phyloP scores from a whole-genome alignment of 2,888 invertebrate genomes.

The Fissipunctia ypsillon region DNA sequence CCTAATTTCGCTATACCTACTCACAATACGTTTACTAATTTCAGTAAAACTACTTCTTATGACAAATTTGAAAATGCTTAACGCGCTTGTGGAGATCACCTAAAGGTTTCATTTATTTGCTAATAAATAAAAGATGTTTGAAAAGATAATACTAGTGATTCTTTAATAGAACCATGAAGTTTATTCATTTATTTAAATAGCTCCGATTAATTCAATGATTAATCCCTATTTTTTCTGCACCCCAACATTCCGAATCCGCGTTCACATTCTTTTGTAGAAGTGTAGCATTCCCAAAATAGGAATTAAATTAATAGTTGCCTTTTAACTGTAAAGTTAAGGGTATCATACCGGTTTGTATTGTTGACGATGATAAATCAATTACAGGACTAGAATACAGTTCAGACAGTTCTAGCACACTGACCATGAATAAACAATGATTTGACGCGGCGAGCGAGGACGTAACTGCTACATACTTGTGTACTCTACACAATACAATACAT shows the following conservation, averaged over 20 bases:
- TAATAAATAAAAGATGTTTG: background rate
- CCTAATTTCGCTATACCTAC: background rate
- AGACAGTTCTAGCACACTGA: conserved; percentile 32
- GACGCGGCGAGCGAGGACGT: conserved; percentile 31
- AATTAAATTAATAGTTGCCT: background rate
- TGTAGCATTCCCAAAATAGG: conserved; percentile 12
- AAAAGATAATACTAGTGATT: background rate
- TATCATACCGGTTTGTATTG: conserved; percentile 15
- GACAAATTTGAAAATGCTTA: background rate
- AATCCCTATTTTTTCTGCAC: no score
- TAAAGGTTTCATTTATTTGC: background rate
- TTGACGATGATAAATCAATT: conserved; percentile 39
- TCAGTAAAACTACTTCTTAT: conserved; percentile 6
- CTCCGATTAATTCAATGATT: background rate
- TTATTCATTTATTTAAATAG: background rate
- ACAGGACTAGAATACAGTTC: conserved; percentile 30
- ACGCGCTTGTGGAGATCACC: background rate
- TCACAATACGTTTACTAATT: background rate
- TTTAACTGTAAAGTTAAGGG: background rate
- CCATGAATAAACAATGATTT: conserved; percentile 55
- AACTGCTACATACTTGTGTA: conserved; percentile 21
- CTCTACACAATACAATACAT: conserved; percentile 29
- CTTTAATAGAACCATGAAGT: background rate
- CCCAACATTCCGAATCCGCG: background rate
- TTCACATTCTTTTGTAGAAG: background rate